Evolutionary conservation across 2,888 invertebrate species (phyloP).

Genomic region (Acrobasis repandana): DNA sequence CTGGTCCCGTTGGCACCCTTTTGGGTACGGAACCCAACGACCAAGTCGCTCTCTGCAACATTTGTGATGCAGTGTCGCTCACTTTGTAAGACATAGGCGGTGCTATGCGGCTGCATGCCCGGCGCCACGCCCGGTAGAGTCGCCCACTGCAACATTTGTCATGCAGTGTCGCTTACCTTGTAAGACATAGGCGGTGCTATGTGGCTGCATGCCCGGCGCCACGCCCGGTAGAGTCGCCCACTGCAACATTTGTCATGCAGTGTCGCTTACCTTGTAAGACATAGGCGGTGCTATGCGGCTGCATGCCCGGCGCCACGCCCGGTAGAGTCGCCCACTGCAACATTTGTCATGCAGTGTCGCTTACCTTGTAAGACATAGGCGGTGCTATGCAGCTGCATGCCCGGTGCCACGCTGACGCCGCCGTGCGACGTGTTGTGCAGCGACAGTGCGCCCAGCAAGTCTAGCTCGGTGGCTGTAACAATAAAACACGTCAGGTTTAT

Average conservation of each 20-base stretch:
- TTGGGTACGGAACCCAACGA: too few species aligned
- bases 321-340: slow-evolving; percentile 70
- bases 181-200: slow-evolving; percentile 88
- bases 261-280: slow-evolving; percentile 85
- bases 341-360: slow-evolving; percentile 1
- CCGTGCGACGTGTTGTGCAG: slow-evolving; percentile 89
- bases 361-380: slow-evolving; percentile 89
- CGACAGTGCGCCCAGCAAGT: slow-evolving; percentile 90
- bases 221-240: slow-evolving; percentile 82
- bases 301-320: slow-evolving; percentile 86
- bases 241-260: neutral
- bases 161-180: too few species aligned
- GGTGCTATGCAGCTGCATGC: slow-evolving; percentile 87
- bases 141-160: neutral
- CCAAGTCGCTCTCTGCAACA: too few species aligned
- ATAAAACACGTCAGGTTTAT: slow-evolving; percentile 29
- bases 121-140: slow-evolving; percentile 83
- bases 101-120: slow-evolving; percentile 87
- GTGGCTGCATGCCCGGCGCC: slow-evolving; percentile 86
- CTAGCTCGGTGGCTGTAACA: slow-evolving; percentile 87
- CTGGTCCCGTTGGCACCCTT: too few species aligned
- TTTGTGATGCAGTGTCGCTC: slow-evolving; percentile 23
- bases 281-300: slow-evolving; percentile 88
- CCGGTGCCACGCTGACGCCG: slow-evolving; percentile 86
- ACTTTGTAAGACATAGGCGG: slow-evolving; percentile 89